Evolutionary conservation across 2,113 vertebrate species (phyloP).

Genomic region (Cranoglanis bouderius): DNA sequence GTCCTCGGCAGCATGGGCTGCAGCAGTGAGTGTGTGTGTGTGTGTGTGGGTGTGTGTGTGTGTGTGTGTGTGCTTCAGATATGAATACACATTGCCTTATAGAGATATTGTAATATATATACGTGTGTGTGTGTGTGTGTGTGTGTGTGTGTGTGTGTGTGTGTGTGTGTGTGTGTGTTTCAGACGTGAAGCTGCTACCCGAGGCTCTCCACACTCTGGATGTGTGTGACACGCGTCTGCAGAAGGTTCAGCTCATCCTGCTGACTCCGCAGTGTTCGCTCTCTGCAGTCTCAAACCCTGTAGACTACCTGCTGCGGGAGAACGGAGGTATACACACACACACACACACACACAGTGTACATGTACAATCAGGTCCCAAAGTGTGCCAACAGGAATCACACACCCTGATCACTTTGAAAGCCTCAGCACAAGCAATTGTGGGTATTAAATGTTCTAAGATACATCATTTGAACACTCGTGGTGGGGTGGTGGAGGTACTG

Average conservation of each 20-base stretch:
- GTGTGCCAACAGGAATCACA: neutral
- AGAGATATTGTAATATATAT: neutral
- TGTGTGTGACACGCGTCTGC: conserved; percentile 68
- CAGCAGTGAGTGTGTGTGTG: conserved; percentile 77
- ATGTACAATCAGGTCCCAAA: neutral
- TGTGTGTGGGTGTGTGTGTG: conserved; percentile 43
- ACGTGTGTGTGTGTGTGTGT: neutral
- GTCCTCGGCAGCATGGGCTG: conserved; percentile 78
- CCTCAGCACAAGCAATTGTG: neutral
- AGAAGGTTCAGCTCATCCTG: conserved; percentile 79
- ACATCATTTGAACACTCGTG: neutral
- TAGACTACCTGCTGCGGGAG: conserved; percentile 86
- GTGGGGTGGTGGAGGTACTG: neutral
- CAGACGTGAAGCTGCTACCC: conserved; percentile 82
- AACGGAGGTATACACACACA: conserved; percentile 76
- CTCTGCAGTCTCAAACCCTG: conserved; percentile 82
- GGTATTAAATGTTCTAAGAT: neutral
- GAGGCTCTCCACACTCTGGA: conserved; percentile 77
- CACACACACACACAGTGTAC: neutral
- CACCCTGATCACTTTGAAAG: neutral
- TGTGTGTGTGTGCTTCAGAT: conserved; percentile 25
- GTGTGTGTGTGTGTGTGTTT: conserved; percentile 28
- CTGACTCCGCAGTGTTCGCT: conserved; percentile 84
- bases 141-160: conserved; percentile 13
- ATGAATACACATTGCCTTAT: neutral